Base-by-base conservation (phyloP, 1,140 invertebrate species). In the Aphidius ervi region DNA sequence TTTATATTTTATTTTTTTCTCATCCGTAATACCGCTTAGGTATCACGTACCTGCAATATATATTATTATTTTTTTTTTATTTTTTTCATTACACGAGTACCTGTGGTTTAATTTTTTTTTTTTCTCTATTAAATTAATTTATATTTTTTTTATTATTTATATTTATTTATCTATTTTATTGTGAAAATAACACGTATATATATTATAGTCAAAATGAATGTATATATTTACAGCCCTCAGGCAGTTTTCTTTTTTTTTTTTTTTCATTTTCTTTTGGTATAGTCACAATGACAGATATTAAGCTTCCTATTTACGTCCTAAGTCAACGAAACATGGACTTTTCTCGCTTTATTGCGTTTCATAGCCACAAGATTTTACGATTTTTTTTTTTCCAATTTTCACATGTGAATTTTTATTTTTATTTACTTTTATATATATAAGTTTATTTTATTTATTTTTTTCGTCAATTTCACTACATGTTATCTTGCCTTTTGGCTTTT, bases 271-370 rank as follows among this genome's bases (percentile, higher is more conserved):
- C 55, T 46, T 49, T 56, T 60, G 45, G 59, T 57, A 40, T 56
- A 49, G 62, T 61, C 66, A 67, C 66, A 67, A 63, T 67, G 66
- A 67, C 63, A 67, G 66, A 67, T 67, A 67, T 67, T 67, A 67
- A 67, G 63, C 66, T 63, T 67, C 63, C 63, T 65, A 65, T 67
- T 67, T 67, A 65, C 66, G 63, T 65, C 62, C 63, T 67, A 62
- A 65, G 66, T 67, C 61, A 67, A 67, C 66, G 63, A 58, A 65
- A 53, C 66, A 56, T 65, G 56, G 56, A 63, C 58, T 63, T 67
- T 31, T 31, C 23, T 61, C 61, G 54, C 63, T 67, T 67, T 67
- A 67, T 67, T 67, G 66, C 62, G 54, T 16, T 50, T 31, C 4
- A 31, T 31, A 31, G 23, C 23, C 23, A 31, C 23, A 40, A 23